Evolutionary conservation across 2,888 invertebrate species (phyloP), one percentile per base, ranked within the genome.

Genomic region (Dryococelus australis): DNA sequence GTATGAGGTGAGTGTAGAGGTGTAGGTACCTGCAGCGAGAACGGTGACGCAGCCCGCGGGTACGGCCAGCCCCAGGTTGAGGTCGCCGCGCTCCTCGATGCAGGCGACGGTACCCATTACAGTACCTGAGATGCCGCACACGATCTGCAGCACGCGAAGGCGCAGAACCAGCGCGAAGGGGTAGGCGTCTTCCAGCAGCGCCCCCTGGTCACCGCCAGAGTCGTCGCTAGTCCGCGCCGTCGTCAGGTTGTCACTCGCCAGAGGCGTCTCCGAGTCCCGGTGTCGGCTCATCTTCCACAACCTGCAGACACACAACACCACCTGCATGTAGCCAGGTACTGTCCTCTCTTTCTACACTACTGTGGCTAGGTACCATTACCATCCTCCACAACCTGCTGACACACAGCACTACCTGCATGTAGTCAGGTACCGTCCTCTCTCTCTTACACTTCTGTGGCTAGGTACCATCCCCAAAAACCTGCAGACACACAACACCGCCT

Each of bases 41-140:
- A 95, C 93, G 83, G 94, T 94, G 88, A 94, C 92, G 1, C 93
- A 93, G 9, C 95, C 95, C 1, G 95, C 94, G 0, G 95, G 95
- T 87, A 95, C 94, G 0, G 94, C 95, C 0, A 95, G 92, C 0
- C 94, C 94, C 92, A 95, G 93, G 91, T 95, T 95, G 90, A 94
- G 93, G 90, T 94, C 93, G 90, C 94, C 94, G 88, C 94, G 92
- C 90, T 95, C 94, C 90, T 95, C 95, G 89, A 95, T 95, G 90
- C 94, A 94, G 8, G 94, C 95, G 10, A 95, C 95, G 78, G 94
- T 94, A 27, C 95, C 95, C 94, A 95, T 94, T 89, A 95, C 94
- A 92, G 95, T 93, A 0, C 94, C 94, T 53, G 94, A 88, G 43
- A 89, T 89, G 27, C 88, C 95, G 91, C 94, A 94, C 78, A 95